Evolutionary conservation across 2,888 invertebrate genomes (phyloP), one percentile per base, ranked within the genome.

Genomic region (Sylvicola fuscatus): DNA sequence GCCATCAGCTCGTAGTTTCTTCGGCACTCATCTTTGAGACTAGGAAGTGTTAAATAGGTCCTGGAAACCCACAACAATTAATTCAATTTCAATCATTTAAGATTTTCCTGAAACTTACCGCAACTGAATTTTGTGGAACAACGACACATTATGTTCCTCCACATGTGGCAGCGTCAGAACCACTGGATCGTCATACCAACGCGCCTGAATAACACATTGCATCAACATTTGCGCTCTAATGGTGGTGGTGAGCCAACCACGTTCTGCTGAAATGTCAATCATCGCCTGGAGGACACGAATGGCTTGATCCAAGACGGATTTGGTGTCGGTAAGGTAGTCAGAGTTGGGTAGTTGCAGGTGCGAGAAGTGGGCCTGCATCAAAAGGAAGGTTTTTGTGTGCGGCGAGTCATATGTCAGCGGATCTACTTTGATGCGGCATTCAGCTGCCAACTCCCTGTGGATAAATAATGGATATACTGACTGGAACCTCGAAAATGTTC

Each of bases 221-320:
- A 92, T 72, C 8, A 86, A 46, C 42, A 72, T 66, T 45, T 86
- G 80, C 38, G 83, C 65, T 38, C 70, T 70, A 11, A 97, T 54
- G 1, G 86, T 74, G 2, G 81, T 77, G 4, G 73, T 65, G 6
- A 97, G 61, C 87, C 90, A 95, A 33, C 92, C 92, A 45, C 75
- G 70, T 53, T 92, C 84, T 0, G 92, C 86, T 31, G 78, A 72
- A 10, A 87, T 76, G 59, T 97, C 98, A 47, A 97, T 78, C 86
- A 97, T 90, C 14, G 95, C 93, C 83, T 93, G 93, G 44, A 95
- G 59, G 42, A 98, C 86, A 50, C 98, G 72, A 31, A 95, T 79
- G 13, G 92, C 75, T 58, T 98, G 95, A 60, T 99, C 98, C 34
- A 99, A 65, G 1, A 95, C 90, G 11, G 90, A 89, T 60, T 98